A percentile compares a stretch with the other conserved stretches of the same genome.
Conservation (phyloP, 2,113 vertebrate genomes). For the Sardina pilchardus region DNA sequence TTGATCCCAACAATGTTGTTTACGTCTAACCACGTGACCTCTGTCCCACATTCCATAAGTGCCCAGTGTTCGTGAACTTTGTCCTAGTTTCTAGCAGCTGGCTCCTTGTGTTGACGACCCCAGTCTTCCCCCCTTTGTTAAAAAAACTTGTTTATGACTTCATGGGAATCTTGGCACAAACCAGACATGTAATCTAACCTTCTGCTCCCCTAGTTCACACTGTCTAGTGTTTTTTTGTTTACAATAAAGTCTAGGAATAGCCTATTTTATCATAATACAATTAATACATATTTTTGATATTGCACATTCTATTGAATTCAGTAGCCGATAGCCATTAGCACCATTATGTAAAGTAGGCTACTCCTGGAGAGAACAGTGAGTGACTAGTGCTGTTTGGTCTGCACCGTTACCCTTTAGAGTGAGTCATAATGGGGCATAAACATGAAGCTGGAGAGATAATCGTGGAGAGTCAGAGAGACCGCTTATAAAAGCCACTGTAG, state of each 20-base stretch:
- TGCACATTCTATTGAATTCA: neutral
- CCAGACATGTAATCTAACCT: neutral
- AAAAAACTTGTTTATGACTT: neutral
- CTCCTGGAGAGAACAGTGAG: neutral
- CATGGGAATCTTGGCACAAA: neutral
- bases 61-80: slow-evolving; percentile 61
- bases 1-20: slow-evolving; percentile 14
- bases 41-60: slow-evolving; percentile 41
- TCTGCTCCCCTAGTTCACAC: neutral
- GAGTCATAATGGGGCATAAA: neutral
- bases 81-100: slow-evolving; percentile 47
- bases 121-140: neutral
- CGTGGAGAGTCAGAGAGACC: neutral
- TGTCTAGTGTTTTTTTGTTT: no score
- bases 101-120: neutral
- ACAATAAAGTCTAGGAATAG: no score
- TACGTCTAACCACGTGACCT: slow-evolving; percentile 37
- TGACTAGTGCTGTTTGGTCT: neutral
- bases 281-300: neutral
- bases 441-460: neutral
- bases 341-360: neutral
- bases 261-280: no score
- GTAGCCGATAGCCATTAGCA: neutral
- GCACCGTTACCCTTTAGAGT: neutral
- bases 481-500: neutral